Evolutionary conservation across 2,113 vertebrate genomes (phyloP), one percentile per base, ranked within the genome.

Genomic region (Microtus montanus): DNA sequence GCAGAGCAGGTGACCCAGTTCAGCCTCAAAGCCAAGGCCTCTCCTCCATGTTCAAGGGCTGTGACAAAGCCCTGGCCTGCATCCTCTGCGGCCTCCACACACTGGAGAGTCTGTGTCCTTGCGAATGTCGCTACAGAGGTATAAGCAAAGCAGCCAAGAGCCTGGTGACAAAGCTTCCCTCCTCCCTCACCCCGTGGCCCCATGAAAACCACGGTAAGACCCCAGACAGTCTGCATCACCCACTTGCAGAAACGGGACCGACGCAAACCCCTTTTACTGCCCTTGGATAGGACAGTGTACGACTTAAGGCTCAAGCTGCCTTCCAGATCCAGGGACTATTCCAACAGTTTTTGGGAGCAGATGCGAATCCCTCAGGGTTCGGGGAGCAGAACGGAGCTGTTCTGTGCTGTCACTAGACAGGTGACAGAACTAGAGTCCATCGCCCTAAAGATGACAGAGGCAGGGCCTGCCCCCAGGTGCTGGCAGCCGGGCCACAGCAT

Each of bases 301-400:
- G 26, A n/a, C 26, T 19, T 30, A 38, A 64, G 7, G 35, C 26
- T 78, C 80, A 70, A 77, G 54, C 35, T n/a, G 28, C 28, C 79
- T 89, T 75, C 49, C 19, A 24, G 52, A 44, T 38, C 6, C 14
- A 6, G 94, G 49, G 9, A 70, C 79, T 14, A n/a, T 8, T 58
- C 6, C 26, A 22, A 28, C 9, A 71, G 82, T 63, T 41, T 70
- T 14, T 10, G 35, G 68, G 58, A 9, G 11, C 38, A 28, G 10
- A 4, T 0, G 1, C 15, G 49, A 49, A 30, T n/a, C 64, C 38
- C 20, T 35, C 7, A 14, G 70, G 63, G 52, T 10, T 8, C 1
- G 0, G 11, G 1, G 8, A 84, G 0, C 26, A 7, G 41, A 38
- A 19, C 2, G 66, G 3, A 22, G 22, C 33, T 47, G 17, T 19